phyloP scores from a whole-genome alignment of 2,888 invertebrate genomes.

The Nesidiocoris tenuis region DNA sequence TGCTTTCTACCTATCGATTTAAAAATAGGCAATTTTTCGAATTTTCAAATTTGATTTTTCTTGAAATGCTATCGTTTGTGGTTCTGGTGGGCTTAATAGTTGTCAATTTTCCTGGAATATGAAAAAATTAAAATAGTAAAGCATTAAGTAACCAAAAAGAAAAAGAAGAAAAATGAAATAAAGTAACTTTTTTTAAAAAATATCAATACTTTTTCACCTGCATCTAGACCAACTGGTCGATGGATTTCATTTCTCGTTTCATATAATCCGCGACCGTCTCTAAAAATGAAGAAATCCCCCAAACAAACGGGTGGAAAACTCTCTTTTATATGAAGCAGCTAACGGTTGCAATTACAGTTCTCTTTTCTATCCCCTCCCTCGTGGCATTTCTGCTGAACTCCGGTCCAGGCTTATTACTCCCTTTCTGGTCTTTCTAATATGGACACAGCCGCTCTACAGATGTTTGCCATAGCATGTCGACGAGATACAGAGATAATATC shows the following conservation, averaged over 20 bases:
- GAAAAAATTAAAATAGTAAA: no score
- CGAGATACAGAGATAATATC: background rate
- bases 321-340: background rate
- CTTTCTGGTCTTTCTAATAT: background rate
- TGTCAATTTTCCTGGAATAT: no score
- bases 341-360: background rate
- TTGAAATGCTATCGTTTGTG: no score
- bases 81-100: no score
- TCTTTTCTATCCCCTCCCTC: background rate
- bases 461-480: background rate
- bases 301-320: background rate
- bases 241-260: background rate
- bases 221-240: no score
- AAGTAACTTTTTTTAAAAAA: no score
- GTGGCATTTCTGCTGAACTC: background rate
- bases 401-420: background rate
- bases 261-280: background rate
- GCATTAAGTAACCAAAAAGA: no score
- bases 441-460: background rate
- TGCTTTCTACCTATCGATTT: no score
- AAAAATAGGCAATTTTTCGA: no score
- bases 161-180: no score
- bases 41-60: no score
- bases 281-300: background rate
- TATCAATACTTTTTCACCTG: no score